Evolutionary conservation across 2,888 invertebrate species (phyloP).

Genomic region (Thymelicus sylvestris): DNA sequence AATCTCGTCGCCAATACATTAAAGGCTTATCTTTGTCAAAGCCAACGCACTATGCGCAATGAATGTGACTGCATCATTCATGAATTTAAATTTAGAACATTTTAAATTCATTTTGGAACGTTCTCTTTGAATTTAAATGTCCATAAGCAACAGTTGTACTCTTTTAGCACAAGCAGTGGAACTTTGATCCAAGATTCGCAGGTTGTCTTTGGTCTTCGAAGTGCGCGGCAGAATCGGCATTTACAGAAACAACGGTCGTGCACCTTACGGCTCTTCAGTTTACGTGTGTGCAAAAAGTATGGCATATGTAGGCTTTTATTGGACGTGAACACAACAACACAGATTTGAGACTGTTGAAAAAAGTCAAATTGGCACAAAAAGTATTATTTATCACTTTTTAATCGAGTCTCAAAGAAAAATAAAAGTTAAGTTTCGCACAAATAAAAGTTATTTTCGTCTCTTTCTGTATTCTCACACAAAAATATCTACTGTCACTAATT

Average conservation of each 20-base stretch:
- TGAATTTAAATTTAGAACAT: not conserved
- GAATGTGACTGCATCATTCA: not conserved
- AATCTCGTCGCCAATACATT: conserved; percentile 54
- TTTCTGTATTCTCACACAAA: too few species aligned
- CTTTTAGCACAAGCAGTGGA: conserved; percentile 68
- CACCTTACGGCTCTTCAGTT: conserved; percentile 69
- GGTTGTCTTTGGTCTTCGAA: conserved; percentile 65
- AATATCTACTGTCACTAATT: not conserved
- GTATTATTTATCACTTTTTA: not conserved
- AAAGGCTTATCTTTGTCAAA: conserved; percentile 46
- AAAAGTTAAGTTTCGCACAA: not conserved
- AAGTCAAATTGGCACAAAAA: conserved; percentile 1
- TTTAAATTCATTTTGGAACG: conserved; percentile 29
- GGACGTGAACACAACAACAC: conserved; percentile 35
- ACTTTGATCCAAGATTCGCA: conserved; percentile 74
- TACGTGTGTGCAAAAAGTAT: conserved; percentile 66
- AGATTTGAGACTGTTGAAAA: conserved; percentile 14
- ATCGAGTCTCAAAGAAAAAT: conserved; percentile 6
- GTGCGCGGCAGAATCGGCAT: conserved; percentile 69
- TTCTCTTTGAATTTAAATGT: conserved; percentile 72
- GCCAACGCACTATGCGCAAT: conserved; percentile 22
- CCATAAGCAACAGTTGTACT: conserved; percentile 77
- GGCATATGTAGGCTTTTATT: conserved; percentile 79
- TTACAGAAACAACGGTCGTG: conserved; percentile 70
- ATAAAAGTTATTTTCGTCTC: too few species aligned